Evolutionary conservation across 2,797 vertebrate genomes (phyloP).

Genomic region (Karalla daura): DNA sequence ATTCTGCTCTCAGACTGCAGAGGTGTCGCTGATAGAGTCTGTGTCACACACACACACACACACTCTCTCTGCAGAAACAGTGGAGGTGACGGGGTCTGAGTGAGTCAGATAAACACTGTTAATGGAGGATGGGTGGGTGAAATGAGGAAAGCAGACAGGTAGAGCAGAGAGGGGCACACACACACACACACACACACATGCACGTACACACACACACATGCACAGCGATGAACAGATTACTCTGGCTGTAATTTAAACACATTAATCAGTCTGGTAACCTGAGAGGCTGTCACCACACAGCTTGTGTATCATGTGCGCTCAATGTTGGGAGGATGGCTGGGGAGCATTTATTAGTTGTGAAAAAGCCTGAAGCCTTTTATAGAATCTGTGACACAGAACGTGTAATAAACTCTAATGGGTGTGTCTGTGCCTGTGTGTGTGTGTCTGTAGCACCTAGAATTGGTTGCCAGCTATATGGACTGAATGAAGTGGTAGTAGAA

Average conservation of each 20-base stretch:
- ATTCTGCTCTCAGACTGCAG: constrained; percentile 34
- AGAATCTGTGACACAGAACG: neutral
- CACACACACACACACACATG: neutral
- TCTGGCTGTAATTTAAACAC: constrained; percentile 29
- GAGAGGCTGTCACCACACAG: constrained; percentile 37
- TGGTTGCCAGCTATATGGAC: neutral
- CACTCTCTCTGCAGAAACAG: constrained; percentile 12
- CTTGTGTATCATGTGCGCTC: constrained; percentile 16
- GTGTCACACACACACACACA: constrained; percentile 20
- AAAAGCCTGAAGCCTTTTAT: neutral
- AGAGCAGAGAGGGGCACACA: constrained; percentile 1
- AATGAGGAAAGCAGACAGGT: constrained; percentile 28
- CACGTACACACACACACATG: neutral
- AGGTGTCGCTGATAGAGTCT: constrained; percentile 26
- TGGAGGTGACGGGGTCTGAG: constrained; percentile 22
- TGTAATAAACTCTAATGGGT: neutral
- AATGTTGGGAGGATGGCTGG: constrained; percentile 6
- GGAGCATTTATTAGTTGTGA: constrained; percentile 11
- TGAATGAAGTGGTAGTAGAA: too few relatives aligned
- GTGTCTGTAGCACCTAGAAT: neutral
- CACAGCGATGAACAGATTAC: constrained; percentile 18
- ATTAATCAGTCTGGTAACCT: constrained; percentile 50
- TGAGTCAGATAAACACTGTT: constrained; percentile 47
- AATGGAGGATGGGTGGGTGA: constrained; percentile 30
- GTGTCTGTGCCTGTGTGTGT: neutral